These are phyloP conservation scores for Hypomesus transpacificus DNA, from an alignment of 2,113 vertebrate genomes.

Conservation along the genomic window DNA sequence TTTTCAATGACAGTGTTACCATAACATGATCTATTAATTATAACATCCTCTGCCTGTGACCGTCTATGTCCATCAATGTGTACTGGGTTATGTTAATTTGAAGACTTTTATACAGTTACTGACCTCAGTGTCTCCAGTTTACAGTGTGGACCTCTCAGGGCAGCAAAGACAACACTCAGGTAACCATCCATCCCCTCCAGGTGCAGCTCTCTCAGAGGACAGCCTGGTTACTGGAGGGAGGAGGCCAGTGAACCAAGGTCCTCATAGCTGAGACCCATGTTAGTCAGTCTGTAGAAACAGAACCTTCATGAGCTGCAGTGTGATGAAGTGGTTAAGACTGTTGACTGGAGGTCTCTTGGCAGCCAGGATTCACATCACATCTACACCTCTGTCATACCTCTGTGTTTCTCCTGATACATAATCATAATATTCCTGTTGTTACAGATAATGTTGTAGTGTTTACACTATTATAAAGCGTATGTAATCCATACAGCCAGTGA, in stretches of 20 bases:
- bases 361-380: too few species aligned
- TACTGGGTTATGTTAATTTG: too few species aligned
- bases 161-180: not conserved
- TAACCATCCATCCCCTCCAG: not conserved
- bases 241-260: not conserved
- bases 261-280: not conserved
- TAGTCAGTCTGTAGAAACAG: not conserved
- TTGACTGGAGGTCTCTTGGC: not conserved
- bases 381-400: too few species aligned
- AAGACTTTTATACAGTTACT: not conserved
- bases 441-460: too few species aligned
- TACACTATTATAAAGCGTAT: too few species aligned
- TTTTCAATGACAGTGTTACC: too few species aligned
- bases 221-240: not conserved
- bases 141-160: not conserved
- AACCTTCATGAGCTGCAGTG: not conserved
- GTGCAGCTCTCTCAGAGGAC: not conserved
- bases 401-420: too few species aligned
- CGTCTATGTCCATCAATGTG: too few species aligned
- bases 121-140: not conserved
- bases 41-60: too few species aligned
- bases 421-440: too few species aligned
- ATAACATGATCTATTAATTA: too few species aligned
- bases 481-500: too few species aligned
- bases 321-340: not conserved